Evolutionary conservation across 2,113 vertebrate species (phyloP).

Genomic region (Amia ocellicauda): DNA sequence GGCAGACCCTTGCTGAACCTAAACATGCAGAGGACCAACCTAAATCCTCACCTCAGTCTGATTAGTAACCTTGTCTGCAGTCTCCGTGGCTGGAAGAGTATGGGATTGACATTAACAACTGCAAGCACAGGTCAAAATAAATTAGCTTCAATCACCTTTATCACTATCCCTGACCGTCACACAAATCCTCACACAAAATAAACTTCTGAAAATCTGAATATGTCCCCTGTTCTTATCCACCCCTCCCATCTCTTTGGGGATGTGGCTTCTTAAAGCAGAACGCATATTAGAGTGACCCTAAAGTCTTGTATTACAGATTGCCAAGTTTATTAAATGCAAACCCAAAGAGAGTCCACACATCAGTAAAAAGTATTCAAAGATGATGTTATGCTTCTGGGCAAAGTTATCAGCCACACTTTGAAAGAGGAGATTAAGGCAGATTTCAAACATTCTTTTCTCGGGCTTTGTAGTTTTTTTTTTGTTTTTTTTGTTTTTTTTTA

Average conservation of each 20-base stretch:
- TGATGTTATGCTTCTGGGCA: neutral
- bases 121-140: too few relatives aligned
- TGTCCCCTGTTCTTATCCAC: neutral
- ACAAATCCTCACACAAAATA: too few relatives aligned
- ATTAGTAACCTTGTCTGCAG: too few relatives aligned
- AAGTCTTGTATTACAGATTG: neutral
- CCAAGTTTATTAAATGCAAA: neutral
- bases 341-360: constrained; percentile 1
- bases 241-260: neutral
- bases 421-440: neutral
- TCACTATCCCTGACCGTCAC: too few relatives aligned
- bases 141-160: too few relatives aligned
- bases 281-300: neutral
- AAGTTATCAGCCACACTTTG: constrained; percentile 3
- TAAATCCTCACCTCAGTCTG: too few relatives aligned
- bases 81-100: too few relatives aligned
- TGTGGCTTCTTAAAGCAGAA: neutral
- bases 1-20: too few relatives aligned
- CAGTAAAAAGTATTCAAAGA: neutral
- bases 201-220: too few relatives aligned
- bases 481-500: too few relatives aligned
- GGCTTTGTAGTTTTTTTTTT: neutral
- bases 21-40: too few relatives aligned
- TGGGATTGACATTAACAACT: too few relatives aligned
- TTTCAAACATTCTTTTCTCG: neutral